Evolutionary conservation across 2,113 vertebrate species (phyloP), one percentile per base, ranked within the genome.

Genomic region (Cynocephalus volans): DNA sequence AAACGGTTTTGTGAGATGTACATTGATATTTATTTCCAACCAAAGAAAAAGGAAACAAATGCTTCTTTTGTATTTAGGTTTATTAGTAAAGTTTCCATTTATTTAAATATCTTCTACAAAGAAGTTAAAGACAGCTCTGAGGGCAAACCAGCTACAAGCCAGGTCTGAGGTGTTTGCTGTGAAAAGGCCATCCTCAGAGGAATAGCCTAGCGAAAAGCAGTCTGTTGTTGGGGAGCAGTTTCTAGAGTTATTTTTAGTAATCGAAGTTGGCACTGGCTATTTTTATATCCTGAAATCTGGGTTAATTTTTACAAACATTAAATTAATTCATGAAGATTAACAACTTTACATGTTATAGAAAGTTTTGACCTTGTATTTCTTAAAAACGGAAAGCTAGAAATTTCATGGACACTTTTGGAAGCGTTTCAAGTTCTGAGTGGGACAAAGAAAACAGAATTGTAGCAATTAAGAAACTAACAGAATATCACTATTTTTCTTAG

Each of bases 191-290:
- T 94, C 41, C 56, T 84, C 36, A 23, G 56, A 69, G 41, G 5
- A 62, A 36, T 36, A 52, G 41, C 15, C 9, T 26, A 70, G 11
- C 11, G 31, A 50, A 60, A 79, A 84, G 73, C 41, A 62, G 6
- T 54, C 36, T 80, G n/a, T 26, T 64, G 36, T 50, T 50, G 67
- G 45, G n/a, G 88, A 54, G 23, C 14, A 33, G 24, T 75, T 76
- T 95, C 48, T 62, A 79, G 11, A 69, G 50, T 70, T 92, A 85
- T 56, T 85, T 92, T 96, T 96, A 89, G 73, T 8, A 86, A 86
- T 45, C n/a, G 45, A n/a, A 56, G 7, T 96, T 85, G 96, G 64
- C 24, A 45, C 41, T 58, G 14, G 17, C 23, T 48, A 45, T 36
- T 50, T 92, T 82, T 70, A 52, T 82, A 70, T 45, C 87, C 21